These are phyloP conservation scores for Monomorium pharaonis DNA, from an alignment of 1,140 invertebrate species.

Conservation along the genomic window DNA sequence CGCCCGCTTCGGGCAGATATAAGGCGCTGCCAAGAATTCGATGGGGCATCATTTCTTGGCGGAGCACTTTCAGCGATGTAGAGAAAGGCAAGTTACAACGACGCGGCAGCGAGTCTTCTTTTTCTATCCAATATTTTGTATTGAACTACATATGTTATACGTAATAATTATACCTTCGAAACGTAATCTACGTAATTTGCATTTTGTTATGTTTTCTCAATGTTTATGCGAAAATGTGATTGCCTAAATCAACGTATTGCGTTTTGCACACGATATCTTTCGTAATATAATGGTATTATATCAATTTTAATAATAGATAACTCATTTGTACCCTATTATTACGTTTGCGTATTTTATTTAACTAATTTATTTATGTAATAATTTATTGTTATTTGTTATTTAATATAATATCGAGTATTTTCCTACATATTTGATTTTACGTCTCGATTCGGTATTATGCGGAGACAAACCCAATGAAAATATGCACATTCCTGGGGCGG, in stretches of 20 bases:
- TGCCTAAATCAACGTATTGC: neutral
- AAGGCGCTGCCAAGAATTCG: slow-evolving; percentile 54
- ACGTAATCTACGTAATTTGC: neutral
- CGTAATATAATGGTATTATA: neutral
- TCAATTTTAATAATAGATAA: neutral
- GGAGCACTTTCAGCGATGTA: slow-evolving; percentile 18
- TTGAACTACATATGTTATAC: neutral
- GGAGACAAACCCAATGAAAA: slow-evolving; percentile 2
- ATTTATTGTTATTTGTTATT: slow-evolving; percentile 15
- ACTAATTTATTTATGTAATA: neutral
- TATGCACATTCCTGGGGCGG: slow-evolving; percentile 39
- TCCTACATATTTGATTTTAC: no score
- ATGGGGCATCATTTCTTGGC: slow-evolving; percentile 59
- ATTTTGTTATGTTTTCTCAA: neutral
- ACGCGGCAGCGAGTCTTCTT: no score
- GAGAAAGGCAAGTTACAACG: neutral
- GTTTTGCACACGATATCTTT: neutral
- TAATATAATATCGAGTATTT: neutral
- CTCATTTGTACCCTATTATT: neutral
- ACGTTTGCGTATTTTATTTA: neutral
- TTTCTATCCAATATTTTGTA: neutral
- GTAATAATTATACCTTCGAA: slow-evolving; percentile 26
- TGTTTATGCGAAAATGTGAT: neutral
- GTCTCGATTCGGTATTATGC: slow-evolving; percentile 3
- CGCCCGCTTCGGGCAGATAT: slow-evolving; percentile 30